Evolutionary conservation across 2,797 vertebrate species (phyloP).

Genomic region (Ceryle rudis): DNA sequence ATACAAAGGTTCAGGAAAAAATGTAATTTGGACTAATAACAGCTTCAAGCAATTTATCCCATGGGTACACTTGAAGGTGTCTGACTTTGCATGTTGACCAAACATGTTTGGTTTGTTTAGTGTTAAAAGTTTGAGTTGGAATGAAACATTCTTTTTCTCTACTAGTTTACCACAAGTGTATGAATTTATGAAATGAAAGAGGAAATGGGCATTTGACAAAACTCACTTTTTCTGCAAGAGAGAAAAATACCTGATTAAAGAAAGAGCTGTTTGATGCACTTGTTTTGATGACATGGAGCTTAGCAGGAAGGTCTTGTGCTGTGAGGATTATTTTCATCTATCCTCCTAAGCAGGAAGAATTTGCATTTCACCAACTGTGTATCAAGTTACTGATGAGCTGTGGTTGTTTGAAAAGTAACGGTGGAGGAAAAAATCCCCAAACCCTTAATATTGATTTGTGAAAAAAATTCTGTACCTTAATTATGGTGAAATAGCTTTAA

Average conservation of each 20-base stretch:
- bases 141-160: not conserved
- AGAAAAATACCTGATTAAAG: not conserved
- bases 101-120: not conserved
- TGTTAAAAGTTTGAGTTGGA: not conserved
- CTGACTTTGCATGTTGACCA: not conserved
- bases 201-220: not conserved
- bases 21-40: not conserved
- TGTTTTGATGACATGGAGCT: not conserved
- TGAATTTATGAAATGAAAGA: not conserved
- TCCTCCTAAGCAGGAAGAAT: not conserved
- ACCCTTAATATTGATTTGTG: not conserved
- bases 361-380: not conserved
- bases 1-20: not conserved
- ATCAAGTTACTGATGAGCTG: not conserved
- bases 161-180: not conserved
- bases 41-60: not conserved
- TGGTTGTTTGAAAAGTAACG: not conserved
- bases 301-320: not conserved
- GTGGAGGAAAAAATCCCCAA: rapidly evolving
- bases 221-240: not conserved
- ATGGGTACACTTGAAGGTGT: not conserved
- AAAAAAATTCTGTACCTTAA: not conserved
- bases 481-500: not conserved
- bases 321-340: not conserved
- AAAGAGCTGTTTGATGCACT: not conserved